A percentile compares a stretch with the other conserved stretches of the same genome.
Evolutionary conservation across 2,113 vertebrate genomes (phyloP).

Genomic region (Sylvilagus bachmani): DNA sequence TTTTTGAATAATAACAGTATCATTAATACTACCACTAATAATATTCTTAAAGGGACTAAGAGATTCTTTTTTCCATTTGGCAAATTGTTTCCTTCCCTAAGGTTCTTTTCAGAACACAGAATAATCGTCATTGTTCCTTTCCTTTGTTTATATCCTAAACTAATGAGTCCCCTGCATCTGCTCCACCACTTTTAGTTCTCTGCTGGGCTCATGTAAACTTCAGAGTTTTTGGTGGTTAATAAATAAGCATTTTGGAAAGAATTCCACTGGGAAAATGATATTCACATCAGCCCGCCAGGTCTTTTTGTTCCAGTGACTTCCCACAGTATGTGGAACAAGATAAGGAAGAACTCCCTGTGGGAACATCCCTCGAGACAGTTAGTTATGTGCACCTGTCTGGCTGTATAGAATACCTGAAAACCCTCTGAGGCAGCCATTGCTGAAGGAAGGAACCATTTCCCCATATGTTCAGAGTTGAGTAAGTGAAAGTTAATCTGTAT

Average conservation of each 20-base stretch:
- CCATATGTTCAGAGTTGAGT: background rate
- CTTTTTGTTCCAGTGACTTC: conserved; percentile 55
- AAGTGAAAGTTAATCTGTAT: background rate
- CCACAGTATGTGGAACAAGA: background rate
- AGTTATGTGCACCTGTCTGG: background rate
- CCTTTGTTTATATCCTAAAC: conserved; percentile 24
- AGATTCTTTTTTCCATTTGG: background rate
- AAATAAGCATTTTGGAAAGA: conserved; percentile 65
- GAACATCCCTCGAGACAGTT: conserved; percentile 18
- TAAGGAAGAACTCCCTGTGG: background rate
- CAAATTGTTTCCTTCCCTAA: background rate
- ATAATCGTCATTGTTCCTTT: background rate
- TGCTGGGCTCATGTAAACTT: background rate
- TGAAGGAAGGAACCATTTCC: background rate
- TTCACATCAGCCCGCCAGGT: conserved; percentile 47
- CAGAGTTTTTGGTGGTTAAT: conserved; percentile 34
- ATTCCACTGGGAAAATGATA: background rate
- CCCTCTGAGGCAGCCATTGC: background rate
- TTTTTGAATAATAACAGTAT: background rate
- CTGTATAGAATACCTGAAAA: background rate
- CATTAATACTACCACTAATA: background rate
- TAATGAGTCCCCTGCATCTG: conserved; percentile 19
- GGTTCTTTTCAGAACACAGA: conserved; percentile 17
- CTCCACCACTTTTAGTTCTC: background rate
- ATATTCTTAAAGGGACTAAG: conserved; percentile 3